phyloP scores from a whole-genome alignment of 2,888 invertebrate species.

The Keiferia lycopersicella region DNA sequence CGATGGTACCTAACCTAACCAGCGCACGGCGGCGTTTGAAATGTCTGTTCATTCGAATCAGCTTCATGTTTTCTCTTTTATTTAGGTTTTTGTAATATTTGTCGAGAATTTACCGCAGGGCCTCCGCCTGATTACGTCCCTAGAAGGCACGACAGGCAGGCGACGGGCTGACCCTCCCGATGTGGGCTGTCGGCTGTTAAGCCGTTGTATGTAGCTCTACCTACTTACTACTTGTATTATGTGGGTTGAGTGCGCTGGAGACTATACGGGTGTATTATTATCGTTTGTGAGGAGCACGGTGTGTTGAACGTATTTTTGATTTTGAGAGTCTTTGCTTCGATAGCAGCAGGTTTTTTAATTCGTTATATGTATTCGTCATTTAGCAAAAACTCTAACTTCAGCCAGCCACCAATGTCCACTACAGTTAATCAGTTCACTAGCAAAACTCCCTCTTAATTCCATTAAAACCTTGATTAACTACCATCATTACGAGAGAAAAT shows the following conservation, averaged over 20 bases:
- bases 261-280: conserved; percentile 7
- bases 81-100: no score
- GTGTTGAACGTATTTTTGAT: neutral
- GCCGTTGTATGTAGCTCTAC: neutral
- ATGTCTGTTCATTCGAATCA: no score
- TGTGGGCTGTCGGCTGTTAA: conserved; percentile 4
- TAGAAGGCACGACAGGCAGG: neutral
- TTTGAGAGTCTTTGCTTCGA: no score
- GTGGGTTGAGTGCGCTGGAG: neutral
- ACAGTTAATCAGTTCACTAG: neutral
- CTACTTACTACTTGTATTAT: neutral
- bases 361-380: no score
- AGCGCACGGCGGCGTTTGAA: no score
- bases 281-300: conserved; percentile 2
- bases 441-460: neutral
- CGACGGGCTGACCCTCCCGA: conserved; percentile 5
- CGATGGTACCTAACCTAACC: no score
- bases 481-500: neutral
- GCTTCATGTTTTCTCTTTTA: no score
- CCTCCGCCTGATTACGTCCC: conserved; percentile 2
- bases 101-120: neutral
- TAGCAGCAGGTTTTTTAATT: no score
- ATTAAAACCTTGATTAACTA: conserved; percentile 1
- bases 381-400: no score
- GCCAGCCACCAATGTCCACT: no score